Evolutionary conservation across 2,888 invertebrate species (phyloP).

Genomic region (Girardia tigrina): DNA sequence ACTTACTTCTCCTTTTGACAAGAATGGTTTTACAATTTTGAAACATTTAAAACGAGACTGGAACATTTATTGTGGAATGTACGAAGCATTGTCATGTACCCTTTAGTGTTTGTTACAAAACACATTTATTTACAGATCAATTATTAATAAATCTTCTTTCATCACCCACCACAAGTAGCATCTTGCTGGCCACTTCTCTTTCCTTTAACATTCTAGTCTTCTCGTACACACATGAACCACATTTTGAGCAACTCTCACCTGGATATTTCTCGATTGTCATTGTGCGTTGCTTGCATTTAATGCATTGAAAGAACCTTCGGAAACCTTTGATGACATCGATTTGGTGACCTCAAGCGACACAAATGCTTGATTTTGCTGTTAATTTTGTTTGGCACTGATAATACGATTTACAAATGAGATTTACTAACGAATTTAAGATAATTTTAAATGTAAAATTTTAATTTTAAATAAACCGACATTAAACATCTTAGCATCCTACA

Average conservation of each 20-base stretch:
- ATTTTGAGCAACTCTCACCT: background rate
- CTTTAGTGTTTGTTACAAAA: no score
- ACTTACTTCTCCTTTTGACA: no score
- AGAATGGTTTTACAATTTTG: no score
- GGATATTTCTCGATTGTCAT: background rate
- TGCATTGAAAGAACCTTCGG: slow-evolving; percentile 2
- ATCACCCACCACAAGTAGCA: background rate
- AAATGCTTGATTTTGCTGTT: background rate
- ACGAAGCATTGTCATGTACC: no score
- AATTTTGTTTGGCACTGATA: background rate
- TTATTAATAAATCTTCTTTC: slow-evolving; percentile 19
- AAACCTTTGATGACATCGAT: background rate
- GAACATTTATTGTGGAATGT: no score
- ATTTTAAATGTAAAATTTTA: no score
- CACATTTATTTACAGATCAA: no score
- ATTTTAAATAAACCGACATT: no score
- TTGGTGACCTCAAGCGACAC: background rate
- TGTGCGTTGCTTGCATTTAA: background rate
- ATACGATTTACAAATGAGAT: no score
- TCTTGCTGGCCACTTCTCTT: background rate
- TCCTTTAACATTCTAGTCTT: background rate
- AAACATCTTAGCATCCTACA: no score
- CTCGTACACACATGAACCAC: background rate
- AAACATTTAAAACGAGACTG: no score
- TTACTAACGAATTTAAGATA: no score